Evolutionary conservation across 2,888 invertebrate genomes (phyloP).

Genomic region (Palloptera scutellata): DNA sequence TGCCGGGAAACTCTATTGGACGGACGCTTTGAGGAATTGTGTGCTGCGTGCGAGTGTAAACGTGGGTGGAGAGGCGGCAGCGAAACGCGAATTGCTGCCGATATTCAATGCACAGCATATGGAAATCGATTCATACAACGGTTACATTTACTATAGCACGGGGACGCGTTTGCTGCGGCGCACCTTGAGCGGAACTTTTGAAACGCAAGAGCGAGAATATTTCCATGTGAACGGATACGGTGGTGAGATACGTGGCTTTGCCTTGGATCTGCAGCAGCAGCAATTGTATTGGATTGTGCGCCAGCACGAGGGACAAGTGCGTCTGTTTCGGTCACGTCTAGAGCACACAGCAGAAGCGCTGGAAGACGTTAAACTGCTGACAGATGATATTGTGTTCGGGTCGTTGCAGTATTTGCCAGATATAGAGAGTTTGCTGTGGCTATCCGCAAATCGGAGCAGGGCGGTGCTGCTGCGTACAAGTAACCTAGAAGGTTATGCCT

Average conservation of each 20-base stretch:
- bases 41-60: constrained; percentile 81
- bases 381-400: constrained; percentile 34
- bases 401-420: constrained; percentile 45
- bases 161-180: constrained; percentile 84
- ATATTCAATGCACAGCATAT: constrained; percentile 84
- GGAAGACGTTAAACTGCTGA: constrained; percentile 26
- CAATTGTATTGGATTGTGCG: constrained; percentile 86
- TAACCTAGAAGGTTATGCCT: neutral
- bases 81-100: constrained; percentile 76
- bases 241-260: constrained; percentile 85
- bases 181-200: constrained; percentile 75
- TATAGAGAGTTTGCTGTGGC: constrained; percentile 84
- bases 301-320: constrained; percentile 33
- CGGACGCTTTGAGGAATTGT: constrained; percentile 83
- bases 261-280: constrained; percentile 79
- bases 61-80: constrained; percentile 76
- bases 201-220: constrained; percentile 69
- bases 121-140: constrained; percentile 82
- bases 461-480: constrained; percentile 36
- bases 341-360: constrained; percentile 38
- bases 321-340: constrained; percentile 42
- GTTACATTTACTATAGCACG: constrained; percentile 90
- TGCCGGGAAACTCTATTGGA: constrained; percentile 90
- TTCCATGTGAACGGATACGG: constrained; percentile 81
- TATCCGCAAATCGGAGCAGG: constrained; percentile 70